Conservation (phyloP, 2,888 invertebrate species). For the Agrilus cyanescens region DNA sequence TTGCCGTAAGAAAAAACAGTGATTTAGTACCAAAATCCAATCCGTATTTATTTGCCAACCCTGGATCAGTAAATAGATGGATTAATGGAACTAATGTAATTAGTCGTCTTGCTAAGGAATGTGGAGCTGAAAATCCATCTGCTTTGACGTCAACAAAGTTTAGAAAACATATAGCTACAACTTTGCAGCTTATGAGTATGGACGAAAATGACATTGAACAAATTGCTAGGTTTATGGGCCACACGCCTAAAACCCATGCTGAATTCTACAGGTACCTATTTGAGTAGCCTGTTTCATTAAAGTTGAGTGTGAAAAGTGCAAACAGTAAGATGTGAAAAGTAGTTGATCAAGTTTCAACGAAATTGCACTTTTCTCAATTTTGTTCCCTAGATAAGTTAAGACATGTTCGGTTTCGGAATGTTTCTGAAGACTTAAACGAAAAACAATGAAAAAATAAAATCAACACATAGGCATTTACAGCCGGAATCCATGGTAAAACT, state of each 20-base stretch:
- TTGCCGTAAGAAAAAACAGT: constrained; percentile 2
- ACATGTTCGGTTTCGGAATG: no score
- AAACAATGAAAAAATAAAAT: no score
- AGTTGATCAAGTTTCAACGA: no score
- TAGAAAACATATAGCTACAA: constrained; percentile 15
- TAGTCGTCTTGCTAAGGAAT: constrained; percentile 8
- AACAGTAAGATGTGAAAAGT: no score
- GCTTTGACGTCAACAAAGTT: no score
- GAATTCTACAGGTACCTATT: constrained; percentile 10
- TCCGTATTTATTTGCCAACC: constrained; percentile 16
- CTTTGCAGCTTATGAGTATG: constrained; percentile 15
- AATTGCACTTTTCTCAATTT: no score
- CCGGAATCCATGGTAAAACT: no score
- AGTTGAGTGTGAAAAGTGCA: no score
- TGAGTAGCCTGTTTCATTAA: not conserved
- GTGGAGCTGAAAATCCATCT: constrained; percentile 8
- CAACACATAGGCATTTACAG: no score
- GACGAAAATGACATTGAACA: constrained; percentile 16
- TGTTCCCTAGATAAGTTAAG: no score
- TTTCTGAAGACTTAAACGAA: no score
- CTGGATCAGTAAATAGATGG: constrained; percentile 15
- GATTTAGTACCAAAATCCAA: constrained; percentile 4
- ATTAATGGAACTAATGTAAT: constrained; percentile 14
- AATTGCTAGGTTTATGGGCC: constrained; percentile 18
- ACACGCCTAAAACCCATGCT: constrained; percentile 17